Base-by-base conservation (phyloP, 1,140 invertebrate species). In the Brachystomella parvula region DNA sequence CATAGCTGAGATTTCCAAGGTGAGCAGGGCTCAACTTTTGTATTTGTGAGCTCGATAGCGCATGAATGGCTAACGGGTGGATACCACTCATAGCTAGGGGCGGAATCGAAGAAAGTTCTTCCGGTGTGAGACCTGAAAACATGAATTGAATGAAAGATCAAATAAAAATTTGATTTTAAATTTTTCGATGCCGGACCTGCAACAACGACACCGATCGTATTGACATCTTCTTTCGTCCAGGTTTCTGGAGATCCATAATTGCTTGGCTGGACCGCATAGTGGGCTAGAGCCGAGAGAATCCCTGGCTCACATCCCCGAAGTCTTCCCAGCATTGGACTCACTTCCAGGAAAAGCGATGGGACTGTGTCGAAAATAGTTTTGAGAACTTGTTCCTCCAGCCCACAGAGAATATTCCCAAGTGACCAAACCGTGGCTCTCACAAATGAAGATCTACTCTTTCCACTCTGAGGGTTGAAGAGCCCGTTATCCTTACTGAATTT, bases 161-260 rank as follows among this genome's bases (percentile, higher is more conserved):
- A 33, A 33, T 60, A 32, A 53, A 9, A 35, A 47, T 53, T 29
- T 39, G 44, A 17, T 35, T 31, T 62, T 62, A 63, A 29, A 58
- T 12, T 31, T 56, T 12, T 28, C 3, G 19, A 29, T 32, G 35
- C 3, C 6, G 24, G 63, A 73, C 69, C 72, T 1, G 69, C 72
- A 62, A 73, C 65, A 9, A 71, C 67, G 31, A 73, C 63, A 12
- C 72, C 72, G 9, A 73, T 56, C 0, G 65, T 69, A 9, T 64
- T 62, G 15, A 73, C 58, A 66, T 73, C 72, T 33, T 68, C 63
- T 35, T 67, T 31, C 35, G 24, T 71, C 72, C 72, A 73, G 6
- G 65, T 24, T 31, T 61, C 30, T n/a, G 72, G 72, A 17, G 69
- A 49, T 28, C 72, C 72, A 39, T 71, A 73, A 59, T 71, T 73